Evolutionary conservation across 1,140 invertebrate species (phyloP), one percentile per base, ranked within the genome.

Genomic region (Ganaspis sp.): DNA sequence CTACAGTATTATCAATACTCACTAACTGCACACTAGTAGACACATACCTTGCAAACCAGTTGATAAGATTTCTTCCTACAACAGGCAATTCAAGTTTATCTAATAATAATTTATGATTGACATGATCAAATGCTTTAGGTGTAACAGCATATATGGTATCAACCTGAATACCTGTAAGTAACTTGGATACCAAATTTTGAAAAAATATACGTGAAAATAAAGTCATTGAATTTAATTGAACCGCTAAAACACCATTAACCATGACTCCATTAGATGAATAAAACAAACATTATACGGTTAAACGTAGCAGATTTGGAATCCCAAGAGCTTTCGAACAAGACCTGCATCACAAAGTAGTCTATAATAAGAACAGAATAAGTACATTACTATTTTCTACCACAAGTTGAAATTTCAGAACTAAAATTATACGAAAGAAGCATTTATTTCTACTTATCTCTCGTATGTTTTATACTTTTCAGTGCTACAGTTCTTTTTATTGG

Each of bases 331-430:
- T n/a, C 8, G 26, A 64, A 34, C 58, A n/a, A 29, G 58, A 26
- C 26, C 58, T 29, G 26, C 58, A 64, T 64, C 11, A 29, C 9
- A 29, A 64, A 64, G 54, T 64, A 64, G 58, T 15, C 58, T 29
- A 29, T 64, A 34, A 64, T 64, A 29, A 29, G 26, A 26, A 26
- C n/a, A n/a, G 12, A 29, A 64, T 64, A 29, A n/a, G 58, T 64
- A 34, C 26, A 6, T 8, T 64, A 23, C 15, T 64, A 29, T 29
- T 26, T 29, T 64, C 15, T 29, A 26, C 23, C 23, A 15, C 11
- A 64, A 15, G 6, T 4, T 21, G 9, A 26, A 34, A 34, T 64
- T 64, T 29, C 6, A 12, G 9, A n/a, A 64, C 5, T 15, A 1
- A 26, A 29, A n/a, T 64, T 64, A 15, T 64, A 49, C 45, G 17